Evolutionary conservation across 2,797 vertebrate genomes (phyloP).

Genomic region (Triplophysa bombifrons): DNA sequence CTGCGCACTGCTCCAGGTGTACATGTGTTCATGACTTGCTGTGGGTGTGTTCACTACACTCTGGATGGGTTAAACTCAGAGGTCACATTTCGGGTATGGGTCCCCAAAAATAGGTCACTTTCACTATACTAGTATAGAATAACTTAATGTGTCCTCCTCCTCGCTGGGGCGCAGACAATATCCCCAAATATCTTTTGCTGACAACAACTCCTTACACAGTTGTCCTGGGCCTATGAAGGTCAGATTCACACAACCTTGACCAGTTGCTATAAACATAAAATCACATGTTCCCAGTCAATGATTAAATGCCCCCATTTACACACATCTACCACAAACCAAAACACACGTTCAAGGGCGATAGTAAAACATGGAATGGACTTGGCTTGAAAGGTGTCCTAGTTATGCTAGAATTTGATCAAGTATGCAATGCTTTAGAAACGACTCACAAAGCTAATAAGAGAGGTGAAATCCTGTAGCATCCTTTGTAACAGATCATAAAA

Average conservation of each 20-base stretch:
- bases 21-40: no score
- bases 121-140: no score
- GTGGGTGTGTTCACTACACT: no score
- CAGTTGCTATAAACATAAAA: conserved; percentile 32
- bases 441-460: not conserved
- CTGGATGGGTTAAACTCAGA: no score
- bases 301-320: conserved; percentile 45
- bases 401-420: not conserved
- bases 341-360: not conserved
- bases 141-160: no score
- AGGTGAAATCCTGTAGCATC: not conserved
- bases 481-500: not conserved
- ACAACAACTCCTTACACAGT: not conserved
- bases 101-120: no score
- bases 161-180: not conserved
- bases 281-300: conserved; percentile 48
- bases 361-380: conserved; percentile 23
- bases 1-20: no score
- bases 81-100: no score
- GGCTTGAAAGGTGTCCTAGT: not conserved
- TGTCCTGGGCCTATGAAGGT: not conserved
- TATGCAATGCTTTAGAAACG: not conserved
- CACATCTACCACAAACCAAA: conserved; percentile 42
- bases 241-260: conserved; percentile 22
- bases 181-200: not conserved